Conservation (phyloP, 2,888 invertebrate species). For the Tenthredo mesomela region DNA sequence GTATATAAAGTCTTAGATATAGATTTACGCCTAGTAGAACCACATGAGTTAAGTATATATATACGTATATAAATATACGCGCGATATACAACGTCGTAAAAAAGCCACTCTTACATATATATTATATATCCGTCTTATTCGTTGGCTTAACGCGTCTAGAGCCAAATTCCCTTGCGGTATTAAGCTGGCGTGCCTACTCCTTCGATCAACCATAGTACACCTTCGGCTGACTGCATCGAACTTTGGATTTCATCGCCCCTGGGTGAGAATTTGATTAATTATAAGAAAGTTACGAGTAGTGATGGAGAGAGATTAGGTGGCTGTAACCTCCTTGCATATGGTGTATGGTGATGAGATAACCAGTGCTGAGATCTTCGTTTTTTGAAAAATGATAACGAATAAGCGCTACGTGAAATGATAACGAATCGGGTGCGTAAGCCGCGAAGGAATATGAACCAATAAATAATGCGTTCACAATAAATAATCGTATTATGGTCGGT, state of each 20-base stretch:
- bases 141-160: constrained; percentile 45
- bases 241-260: neutral
- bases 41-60: constrained; percentile 7
- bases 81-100: constrained; percentile 32
- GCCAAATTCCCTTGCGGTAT: constrained; percentile 53
- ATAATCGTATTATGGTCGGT: constrained; percentile 67
- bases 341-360: neutral
- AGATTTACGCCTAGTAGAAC: constrained; percentile 17
- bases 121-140: constrained; percentile 49
- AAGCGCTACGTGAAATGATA: neutral
- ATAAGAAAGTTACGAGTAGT: neutral
- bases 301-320: neutral
- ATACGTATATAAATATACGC: constrained; percentile 9
- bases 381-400: neutral
- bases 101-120: constrained; percentile 47
- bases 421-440: neutral
- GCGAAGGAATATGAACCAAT: constrained; percentile 18
- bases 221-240: neutral
- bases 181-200: neutral
- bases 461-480: constrained; percentile 63
- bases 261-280: constrained; percentile 34
- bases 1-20: constrained; percentile 22
- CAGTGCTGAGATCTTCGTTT: neutral
- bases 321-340: neutral
- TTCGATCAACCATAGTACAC: constrained; percentile 6